Evolutionary conservation across 2,888 invertebrate species (phyloP), one percentile per base, ranked within the genome.

Genomic region (Mesochorus sp.): DNA sequence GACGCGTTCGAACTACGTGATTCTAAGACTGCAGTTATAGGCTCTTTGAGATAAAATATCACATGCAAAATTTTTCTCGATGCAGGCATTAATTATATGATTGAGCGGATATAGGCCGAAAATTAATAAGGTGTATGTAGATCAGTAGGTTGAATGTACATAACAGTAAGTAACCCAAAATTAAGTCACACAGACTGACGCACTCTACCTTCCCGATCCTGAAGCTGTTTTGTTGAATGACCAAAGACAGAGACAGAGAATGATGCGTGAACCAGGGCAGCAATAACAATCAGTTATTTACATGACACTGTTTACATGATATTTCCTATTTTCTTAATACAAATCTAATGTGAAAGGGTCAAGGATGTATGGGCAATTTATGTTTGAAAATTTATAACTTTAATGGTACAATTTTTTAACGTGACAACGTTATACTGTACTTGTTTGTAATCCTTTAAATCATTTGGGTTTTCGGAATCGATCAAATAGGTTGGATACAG

Each of bases 181-280:
- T 79, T 86, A 91, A 87, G 85, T 91, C 91, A 90, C 91, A 91
- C 80, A 89, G 84, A 88, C 87, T 91, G 88, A 90, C 93, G 93
- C 94, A 95, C 94, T 94, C 94, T 95, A 95, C 95, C 95, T 95
- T 95, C 93, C 95, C 94, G 92, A 95, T 94, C 94, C 93, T 94
- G 92, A 93, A 93, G 92, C 93, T 93, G 92, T 85, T 84, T 86
- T 81, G 76, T 84, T 55, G 79, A 68, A 49, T 72, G 67, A 76
- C 80, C 79, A 28, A 51, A 19, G 37, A 67, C 39, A 37, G 37
- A 37, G 47, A 47, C 17, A 47, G 47, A 47, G 24, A 59, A 82
- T 68, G 80, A 85, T 77, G 78, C 67, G 81, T 80, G 83, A 82
- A 85, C 87, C 90, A 88, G 87, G 83, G 86, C 89, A 89, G 89